Evolutionary conservation across 2,888 invertebrate species (phyloP).

Genomic region (Isotomurus palustris): DNA sequence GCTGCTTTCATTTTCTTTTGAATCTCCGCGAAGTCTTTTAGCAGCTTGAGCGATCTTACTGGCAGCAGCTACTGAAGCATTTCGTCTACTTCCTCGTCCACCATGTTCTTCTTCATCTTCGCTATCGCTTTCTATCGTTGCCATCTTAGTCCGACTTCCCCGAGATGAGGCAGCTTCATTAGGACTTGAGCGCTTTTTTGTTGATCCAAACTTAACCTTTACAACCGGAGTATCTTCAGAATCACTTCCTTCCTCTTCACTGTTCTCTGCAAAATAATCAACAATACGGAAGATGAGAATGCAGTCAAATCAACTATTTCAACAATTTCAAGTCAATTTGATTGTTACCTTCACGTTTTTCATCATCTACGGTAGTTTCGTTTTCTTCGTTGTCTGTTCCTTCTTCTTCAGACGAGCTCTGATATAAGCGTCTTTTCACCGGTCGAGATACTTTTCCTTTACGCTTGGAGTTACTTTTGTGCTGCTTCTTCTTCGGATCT

Average conservation of each 20-base stretch:
- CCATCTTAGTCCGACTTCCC: no score
- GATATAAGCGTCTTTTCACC: conserved; percentile 4
- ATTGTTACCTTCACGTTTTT: conserved; percentile 13
- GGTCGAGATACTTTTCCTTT: conserved; percentile 13
- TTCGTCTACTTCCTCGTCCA: conserved; percentile 38
- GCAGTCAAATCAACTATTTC: no score
- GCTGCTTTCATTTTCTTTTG: conserved; percentile 48
- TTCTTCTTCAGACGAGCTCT: conserved; percentile 18
- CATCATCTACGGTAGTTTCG: conserved; percentile 24
- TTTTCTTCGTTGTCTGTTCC: conserved; percentile 46
- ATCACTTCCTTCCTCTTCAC: conserved; percentile 17
- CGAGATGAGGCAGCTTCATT: no score
- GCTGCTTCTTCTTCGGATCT: conserved; percentile 12
- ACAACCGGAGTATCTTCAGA: conserved; percentile 8
- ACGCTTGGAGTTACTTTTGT: conserved; percentile 18
- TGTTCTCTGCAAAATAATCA: no score
- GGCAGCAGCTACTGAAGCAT: conserved; percentile 49
- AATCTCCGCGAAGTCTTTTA: conserved; percentile 49
- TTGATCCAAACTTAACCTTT: conserved; percentile 1
- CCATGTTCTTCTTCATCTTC: conserved; percentile 22
- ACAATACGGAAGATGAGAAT: no score
- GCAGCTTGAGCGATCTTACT: conserved; percentile 50
- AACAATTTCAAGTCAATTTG: no score
- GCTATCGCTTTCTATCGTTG: conserved; percentile 12
- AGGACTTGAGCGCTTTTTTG: no score